Conservation (phyloP, 1,140 invertebrate genomes). For the Ladona fulva region DNA sequence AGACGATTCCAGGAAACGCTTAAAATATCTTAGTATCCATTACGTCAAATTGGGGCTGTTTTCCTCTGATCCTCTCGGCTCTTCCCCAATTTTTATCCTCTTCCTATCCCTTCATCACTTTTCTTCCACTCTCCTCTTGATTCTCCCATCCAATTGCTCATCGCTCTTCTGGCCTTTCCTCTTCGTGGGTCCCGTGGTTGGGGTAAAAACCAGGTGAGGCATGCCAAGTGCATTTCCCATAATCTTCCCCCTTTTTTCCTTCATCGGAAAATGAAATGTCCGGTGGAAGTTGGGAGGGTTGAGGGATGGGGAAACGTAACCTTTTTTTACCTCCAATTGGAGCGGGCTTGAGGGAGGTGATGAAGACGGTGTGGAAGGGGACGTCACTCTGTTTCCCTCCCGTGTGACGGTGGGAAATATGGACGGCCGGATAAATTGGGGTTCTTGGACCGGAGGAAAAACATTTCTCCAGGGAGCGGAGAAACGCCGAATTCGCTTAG, state of each 20-base stretch:
- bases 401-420: background rate
- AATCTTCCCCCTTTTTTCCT: background rate
- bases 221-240: background rate
- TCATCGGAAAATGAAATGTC: background rate
- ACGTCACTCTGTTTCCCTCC: too few species aligned
- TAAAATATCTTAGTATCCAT: too few species aligned
- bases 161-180: too few species aligned
- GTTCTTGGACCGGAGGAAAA: background rate
- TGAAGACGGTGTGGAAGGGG: background rate
- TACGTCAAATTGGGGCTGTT: background rate
- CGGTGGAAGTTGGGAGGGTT: background rate
- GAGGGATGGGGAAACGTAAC: background rate
- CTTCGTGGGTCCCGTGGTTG: background rate
- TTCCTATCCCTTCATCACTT: background rate
- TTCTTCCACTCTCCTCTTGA: background rate
- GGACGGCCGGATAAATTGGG: background rate
- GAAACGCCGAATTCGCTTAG: conserved; percentile 8
- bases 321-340: background rate
- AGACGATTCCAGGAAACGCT: too few species aligned
- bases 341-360: background rate
- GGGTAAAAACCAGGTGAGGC: background rate
- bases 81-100: background rate
- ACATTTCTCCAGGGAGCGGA: background rate
- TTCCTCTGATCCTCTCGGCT: background rate
- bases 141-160: background rate